These are phyloP conservation scores for Lacerta bilineata DNA, from an alignment of 2,797 vertebrate genomes.

Conservation along the genomic window DNA sequence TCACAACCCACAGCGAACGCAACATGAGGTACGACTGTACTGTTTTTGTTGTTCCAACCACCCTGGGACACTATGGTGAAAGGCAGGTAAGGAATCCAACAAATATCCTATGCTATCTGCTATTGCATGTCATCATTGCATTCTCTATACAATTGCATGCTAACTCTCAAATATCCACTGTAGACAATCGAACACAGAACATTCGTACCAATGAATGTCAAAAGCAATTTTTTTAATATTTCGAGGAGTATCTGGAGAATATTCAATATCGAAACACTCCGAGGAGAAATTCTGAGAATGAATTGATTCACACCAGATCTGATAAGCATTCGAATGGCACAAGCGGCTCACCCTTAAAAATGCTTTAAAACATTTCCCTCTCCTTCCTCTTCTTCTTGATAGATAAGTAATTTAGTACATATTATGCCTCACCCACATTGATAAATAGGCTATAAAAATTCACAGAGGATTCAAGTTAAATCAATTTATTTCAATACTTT, in stretches of 20 bases:
- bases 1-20: too few species aligned
- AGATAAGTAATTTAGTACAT: neutral
- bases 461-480: slow-evolving; percentile 43
- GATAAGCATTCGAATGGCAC: neutral
- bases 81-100: too few species aligned
- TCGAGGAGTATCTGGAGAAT: neutral
- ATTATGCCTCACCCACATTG: slow-evolving; percentile 29
- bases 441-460: slow-evolving; percentile 66
- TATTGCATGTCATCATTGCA: neutral
- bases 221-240: neutral
- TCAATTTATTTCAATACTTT: slow-evolving; percentile 69
- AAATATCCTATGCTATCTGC: too few species aligned
- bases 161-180: neutral
- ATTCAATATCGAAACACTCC: neutral
- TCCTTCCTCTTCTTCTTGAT: neutral
- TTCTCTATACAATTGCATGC: neutral
- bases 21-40: too few species aligned
- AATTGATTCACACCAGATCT: neutral
- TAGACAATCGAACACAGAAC: neutral
- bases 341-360: neutral
- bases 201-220: neutral
- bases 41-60: too few species aligned
- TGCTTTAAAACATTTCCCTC: neutral
- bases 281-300: neutral
- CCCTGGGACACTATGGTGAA: too few species aligned